Evolutionary conservation across 2,113 vertebrate species (phyloP).

Genomic region (Psittacara wagleri): DNA sequence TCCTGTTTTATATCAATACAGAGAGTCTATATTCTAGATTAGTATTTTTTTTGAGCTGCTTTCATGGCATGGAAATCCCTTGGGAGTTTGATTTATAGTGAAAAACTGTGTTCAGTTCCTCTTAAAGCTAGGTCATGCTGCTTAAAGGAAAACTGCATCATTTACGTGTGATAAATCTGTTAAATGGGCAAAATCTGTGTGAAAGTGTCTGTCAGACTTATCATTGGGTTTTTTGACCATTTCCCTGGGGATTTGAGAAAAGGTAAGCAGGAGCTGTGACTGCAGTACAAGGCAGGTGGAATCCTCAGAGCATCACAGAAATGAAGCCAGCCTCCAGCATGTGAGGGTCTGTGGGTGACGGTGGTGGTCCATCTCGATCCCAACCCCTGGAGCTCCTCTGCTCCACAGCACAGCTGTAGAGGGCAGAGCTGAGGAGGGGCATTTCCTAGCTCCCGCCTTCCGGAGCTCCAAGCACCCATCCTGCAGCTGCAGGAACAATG

Average conservation of each 20-base stretch:
- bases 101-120: not conserved
- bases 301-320: not conserved
- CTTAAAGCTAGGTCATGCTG: not conserved
- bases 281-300: not conserved
- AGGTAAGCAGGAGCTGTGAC: not conserved
- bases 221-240: not conserved
- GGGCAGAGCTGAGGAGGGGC: not conserved
- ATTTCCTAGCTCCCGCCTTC: not conserved
- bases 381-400: not conserved
- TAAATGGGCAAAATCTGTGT: not conserved
- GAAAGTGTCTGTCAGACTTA: not conserved
- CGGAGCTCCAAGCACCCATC: not conserved
- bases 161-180: not conserved
- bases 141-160: not conserved
- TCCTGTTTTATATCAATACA: not conserved
- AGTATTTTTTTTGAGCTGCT: not conserved
- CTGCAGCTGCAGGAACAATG: not conserved
- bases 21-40: not conserved
- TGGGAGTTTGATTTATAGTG: not conserved
- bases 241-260: not conserved
- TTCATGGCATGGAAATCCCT: not conserved
- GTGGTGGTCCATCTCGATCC: accelerated
- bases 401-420: not conserved
- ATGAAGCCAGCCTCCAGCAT: not conserved
- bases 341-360: not conserved